Evolutionary conservation across 2,113 vertebrate species (phyloP), one percentile per base, ranked within the genome.

Genomic region (Nycticebus coucang): DNA sequence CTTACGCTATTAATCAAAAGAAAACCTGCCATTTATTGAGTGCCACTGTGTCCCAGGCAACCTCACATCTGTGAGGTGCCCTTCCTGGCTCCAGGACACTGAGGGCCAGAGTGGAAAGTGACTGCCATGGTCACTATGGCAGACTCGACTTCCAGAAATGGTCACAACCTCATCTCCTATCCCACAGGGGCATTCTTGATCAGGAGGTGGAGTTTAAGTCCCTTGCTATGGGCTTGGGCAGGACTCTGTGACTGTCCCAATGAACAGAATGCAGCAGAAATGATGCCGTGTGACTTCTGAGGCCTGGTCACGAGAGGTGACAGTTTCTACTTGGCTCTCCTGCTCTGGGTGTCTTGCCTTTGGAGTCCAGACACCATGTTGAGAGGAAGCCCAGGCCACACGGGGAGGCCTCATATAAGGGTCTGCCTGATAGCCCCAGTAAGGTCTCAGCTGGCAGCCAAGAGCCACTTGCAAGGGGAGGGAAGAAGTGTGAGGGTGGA

Each of bases 391-490:
- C 80, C 77, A 77, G 85, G 66, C 17, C 66, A 75, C 41, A 12
- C 0, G 41, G 21, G 28, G 87, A 37, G 24, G 28, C 28, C 57
- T 28, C 1, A 0, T 19, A 22, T 4, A 50, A 13, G 33, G 78
- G 11, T 50, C 24, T 5, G 14, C 15, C n/a, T 57, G 53, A 26
- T 15, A 37, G n/a, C 15, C 9, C 24, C 55, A 37, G 68, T 53
- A 50, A 55, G 50, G 50, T 57, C 84, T 53, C 13, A 2, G 66
- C n/a, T 41, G 60, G n/a, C 13, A 74, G 57, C 30, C 45, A 53
- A 35, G 7, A 60, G 71, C 75, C 22, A 55, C 19, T 2, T 2
- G 1, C 1, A 3, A 59, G 50, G 60, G 17, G 7, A 77, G 33
- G 19, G 55, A 59, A 37, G 14, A 21, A 3, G 57, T 50, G 53